Base-by-base conservation (phyloP, 2,113 vertebrate genomes). In the Xenus cinereus region DNA sequence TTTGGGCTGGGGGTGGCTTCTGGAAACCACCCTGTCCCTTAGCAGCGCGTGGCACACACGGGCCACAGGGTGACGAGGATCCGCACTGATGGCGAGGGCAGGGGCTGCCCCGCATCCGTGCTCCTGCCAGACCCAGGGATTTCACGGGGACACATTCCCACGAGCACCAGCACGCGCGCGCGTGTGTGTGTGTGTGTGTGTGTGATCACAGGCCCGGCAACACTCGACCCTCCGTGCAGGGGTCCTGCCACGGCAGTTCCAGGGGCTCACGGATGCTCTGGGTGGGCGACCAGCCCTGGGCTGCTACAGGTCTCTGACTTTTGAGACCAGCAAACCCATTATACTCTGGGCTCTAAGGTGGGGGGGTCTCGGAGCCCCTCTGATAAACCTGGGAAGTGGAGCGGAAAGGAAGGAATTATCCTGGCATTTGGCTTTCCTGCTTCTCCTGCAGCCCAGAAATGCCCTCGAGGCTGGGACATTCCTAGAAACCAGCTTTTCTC, bases 401-500 rank as follows among this genome's bases (percentile, higher is more conserved):
- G 75, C 26, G 56, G 83, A 51, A 24, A 9, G 46, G 54, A 46
- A 50, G 56, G 53, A 68, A 50, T 60, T 62, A 16, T 11, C 56
- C 43, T 1, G 0, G n/a, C 11, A 10, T 12, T 72, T 7, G 0
- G 13, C 53, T 69, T 53, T 26, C 2, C 53, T 72, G 77, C 87
- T 73, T 67, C 66, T 87, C 33, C 89, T 0, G 4, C 74, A 48
- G 87, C 81, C 90, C 80, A 71, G 91, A 39, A n/a, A 18, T 62
- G 53, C 63, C 93, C 80, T 90, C 59, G 0, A 10, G 96, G 71
- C 67, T 43, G 79, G 30, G 87, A 83, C 93, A 88, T 97, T 96
- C 96, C 90, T 95, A 73, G 92, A 67, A 95, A 96, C 92, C 93
- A 87, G 97, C 95, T 95, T 88, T 93, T 82, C 96, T 94, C 76